A percentile compares a stretch with the other conserved stretches of the same genome.
phyloP scores from a whole-genome alignment of 1,140 invertebrate genomes.

The Littorina saxatilis region DNA sequence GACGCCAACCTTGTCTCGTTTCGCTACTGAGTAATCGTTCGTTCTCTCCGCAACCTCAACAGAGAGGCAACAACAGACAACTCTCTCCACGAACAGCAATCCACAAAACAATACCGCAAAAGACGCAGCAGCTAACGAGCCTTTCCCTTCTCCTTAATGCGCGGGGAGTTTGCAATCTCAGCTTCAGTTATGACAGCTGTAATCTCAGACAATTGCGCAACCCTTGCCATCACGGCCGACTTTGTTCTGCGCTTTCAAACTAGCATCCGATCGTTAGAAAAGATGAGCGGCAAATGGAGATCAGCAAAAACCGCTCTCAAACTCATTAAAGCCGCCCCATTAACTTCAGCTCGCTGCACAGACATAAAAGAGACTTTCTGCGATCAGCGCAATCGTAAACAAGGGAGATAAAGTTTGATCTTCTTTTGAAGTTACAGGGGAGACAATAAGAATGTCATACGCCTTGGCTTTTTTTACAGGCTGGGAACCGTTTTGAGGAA shows the following conservation, averaged over 20 bases:
- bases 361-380: not conserved
- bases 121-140: no score
- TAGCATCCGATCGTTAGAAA: conserved; percentile 5
- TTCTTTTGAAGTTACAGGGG: conserved; percentile 14
- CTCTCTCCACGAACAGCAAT: no score
- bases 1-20: no score
- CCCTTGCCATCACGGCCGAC: not conserved
- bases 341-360: not conserved
- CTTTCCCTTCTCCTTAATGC: no score
- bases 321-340: conserved; percentile 3
- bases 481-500: not conserved
- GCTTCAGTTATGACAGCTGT: not conserved
- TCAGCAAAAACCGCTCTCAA: not conserved
- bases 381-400: not conserved
- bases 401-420: not conserved
- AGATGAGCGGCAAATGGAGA: conserved; percentile 9
- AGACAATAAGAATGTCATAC: not conserved
- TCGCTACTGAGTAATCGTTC: no score
- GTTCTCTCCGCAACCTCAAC: no score
- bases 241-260: conserved; percentile 14
- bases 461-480: not conserved
- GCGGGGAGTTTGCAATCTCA: no score
- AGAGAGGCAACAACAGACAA: no score
- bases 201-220: conserved; percentile 24
- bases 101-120: no score